Evolutionary conservation across 92 coral and sea anemone genomes (phyloP), one percentile per base, ranked within the genome.

Genomic region (Phenganax stokvisi): DNA sequence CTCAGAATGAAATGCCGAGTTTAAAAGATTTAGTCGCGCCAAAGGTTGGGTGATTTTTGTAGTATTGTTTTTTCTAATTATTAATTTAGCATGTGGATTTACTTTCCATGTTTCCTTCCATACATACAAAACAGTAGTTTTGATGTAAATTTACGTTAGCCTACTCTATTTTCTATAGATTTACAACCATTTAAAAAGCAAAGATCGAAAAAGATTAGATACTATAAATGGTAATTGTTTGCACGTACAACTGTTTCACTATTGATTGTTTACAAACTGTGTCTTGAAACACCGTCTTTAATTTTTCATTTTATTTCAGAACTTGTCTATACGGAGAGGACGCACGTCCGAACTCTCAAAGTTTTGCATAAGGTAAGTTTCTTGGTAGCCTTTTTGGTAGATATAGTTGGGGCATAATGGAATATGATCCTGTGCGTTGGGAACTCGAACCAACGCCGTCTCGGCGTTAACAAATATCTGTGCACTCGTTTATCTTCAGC

Each of bases 271-370:
- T 37, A 37, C 47, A 37, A 37, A 37, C 47, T 37, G 47, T 37
- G 47, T 37, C 3, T 37, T 37, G 47, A 37, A 37, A 37, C 47
- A 37, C 47, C 47, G 47, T 37, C 5, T 37, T 37, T 37, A 37
- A 37, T 37, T 37, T 37, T 37, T 37, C 47, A 37, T 37, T 37
- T 81, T 56, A 74, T 83, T 56, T 54, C 87, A 96, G 99, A 96
- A 85, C 99, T 96, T 84, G 90, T 96, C 67, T 90, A 96, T 76
- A 96, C 99, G 51, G 99, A 96, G 84, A 92, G 90, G 83, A 90
- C 96, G 3, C 99, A 96, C 37, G 99, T 96, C 44, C 90, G 99
- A 82, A 96, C 88, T 87, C 86, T 96, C 62, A 96, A 96, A 92
- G 99, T 96, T 68, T 76, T 96, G 76, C 85, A 89, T 81, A 89